A percentile compares a stretch with the other conserved stretches of the same genome.
phyloP scores from a whole-genome alignment of 1,140 invertebrate genomes.

The Cataglyphis hispanica region DNA sequence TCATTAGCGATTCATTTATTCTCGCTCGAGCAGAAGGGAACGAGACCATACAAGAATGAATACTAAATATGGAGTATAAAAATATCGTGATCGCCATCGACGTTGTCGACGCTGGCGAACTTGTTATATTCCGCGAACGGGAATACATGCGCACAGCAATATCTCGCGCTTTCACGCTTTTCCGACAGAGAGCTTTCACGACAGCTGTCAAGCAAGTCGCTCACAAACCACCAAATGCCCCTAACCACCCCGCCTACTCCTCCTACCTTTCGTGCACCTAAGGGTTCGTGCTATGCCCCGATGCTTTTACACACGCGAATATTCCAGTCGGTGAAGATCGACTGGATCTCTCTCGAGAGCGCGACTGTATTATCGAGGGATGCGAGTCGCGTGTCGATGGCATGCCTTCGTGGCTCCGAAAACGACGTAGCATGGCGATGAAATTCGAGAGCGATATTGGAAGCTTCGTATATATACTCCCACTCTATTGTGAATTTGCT shows the following conservation, averaged over 20 bases:
- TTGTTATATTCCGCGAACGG: conserved; percentile 9
- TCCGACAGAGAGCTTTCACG: conserved; percentile 55
- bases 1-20: conserved; percentile 55
- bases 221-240: conserved; percentile 39
- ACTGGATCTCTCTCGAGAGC: conserved; percentile 35
- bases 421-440: conserved; percentile 54
- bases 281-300: conserved; percentile 43
- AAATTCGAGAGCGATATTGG: conserved; percentile 72
- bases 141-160: neutral
- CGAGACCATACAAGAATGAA: conserved; percentile 21
- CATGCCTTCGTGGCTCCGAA: conserved; percentile 70
- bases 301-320: conserved; percentile 72
- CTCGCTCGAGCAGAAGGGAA: conserved; percentile 25
- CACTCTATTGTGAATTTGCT: conserved; percentile 3
- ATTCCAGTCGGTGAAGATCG: conserved; percentile 65
- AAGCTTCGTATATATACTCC: conserved; percentile 42
- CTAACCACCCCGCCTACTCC: too few species aligned
- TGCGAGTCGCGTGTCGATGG: conserved; percentile 72
- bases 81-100: conserved; percentile 45
- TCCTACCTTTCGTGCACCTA: conserved; percentile 16
- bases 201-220: conserved; percentile 57
- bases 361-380: conserved; percentile 72
- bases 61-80: conserved; percentile 59
- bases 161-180: conserved; percentile 58
- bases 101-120: conserved; percentile 2